Conservation (phyloP, 2,113 vertebrate genomes). For the Edolisoma coerulescens region DNA sequence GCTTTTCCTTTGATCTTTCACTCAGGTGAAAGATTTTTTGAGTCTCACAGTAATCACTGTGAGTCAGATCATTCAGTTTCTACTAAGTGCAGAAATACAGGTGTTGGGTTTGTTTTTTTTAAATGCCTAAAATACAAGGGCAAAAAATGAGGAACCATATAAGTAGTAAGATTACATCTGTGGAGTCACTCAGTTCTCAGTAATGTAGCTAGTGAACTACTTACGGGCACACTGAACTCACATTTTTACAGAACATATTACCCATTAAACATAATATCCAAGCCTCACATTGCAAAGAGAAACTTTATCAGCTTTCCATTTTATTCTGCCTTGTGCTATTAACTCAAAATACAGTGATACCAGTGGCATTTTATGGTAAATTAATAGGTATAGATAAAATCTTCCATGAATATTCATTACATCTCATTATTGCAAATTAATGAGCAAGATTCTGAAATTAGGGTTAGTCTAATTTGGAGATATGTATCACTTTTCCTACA, state of each 20-base stretch:
- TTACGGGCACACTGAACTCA: not conserved
- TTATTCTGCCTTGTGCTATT: not conserved
- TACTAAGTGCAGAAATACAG: not conserved
- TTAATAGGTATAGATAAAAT: conserved; percentile 69
- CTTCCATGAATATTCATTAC: conserved; percentile 75
- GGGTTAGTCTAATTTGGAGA: conserved; percentile 27
- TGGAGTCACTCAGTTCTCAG: not conserved
- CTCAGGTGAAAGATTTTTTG: not conserved
- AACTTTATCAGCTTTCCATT: conserved; percentile 8
- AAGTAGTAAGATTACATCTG: not conserved
- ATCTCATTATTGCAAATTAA: conserved; percentile 70
- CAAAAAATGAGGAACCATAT: not conserved
- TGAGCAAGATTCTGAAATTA: conserved; percentile 63
- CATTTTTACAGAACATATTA: not conserved
- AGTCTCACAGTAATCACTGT: not conserved
- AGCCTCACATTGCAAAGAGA: not conserved
- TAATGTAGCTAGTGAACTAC: not conserved
- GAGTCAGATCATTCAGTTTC: not conserved
- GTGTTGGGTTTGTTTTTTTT: not conserved
- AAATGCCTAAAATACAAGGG: not conserved
- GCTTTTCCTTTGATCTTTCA: not conserved
- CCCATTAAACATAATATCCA: not conserved
- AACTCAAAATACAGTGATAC: conserved; percentile 27
- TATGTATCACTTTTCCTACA: conserved; percentile 29
- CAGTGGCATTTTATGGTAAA: conserved; percentile 38